These are phyloP conservation scores for Rhopalosiphum maidis DNA, from an alignment of 1,140 invertebrate genomes.

Conservation along the genomic window DNA sequence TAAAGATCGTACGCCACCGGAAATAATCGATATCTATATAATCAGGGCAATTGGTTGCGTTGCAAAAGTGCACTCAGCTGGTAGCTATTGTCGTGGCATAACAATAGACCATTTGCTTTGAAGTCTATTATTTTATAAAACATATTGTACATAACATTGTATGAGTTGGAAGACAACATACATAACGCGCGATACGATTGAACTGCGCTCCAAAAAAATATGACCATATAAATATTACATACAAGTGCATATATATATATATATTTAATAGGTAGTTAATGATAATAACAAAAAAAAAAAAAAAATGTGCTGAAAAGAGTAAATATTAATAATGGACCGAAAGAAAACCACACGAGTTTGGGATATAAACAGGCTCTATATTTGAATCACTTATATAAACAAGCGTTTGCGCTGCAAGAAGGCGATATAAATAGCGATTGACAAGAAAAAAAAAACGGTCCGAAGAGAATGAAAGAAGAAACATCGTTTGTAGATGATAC, in stretches of 20 bases:
- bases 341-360: neutral
- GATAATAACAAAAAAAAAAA: neutral
- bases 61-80: neutral
- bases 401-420: neutral
- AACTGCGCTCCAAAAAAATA: neutral
- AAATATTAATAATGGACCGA: neutral
- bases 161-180: neutral
- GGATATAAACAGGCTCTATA: neutral
- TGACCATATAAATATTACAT: neutral
- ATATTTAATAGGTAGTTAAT: neutral
- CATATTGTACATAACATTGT: too few species aligned
- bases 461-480: neutral
- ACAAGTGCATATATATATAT: too few species aligned
- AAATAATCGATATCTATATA: slow-evolving; percentile 31
- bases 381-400: neutral
- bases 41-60: slow-evolving; percentile 29
- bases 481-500: slow-evolving; percentile 15
- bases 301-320: neutral
- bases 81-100: neutral
- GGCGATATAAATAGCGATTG: neutral
- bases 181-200: neutral
- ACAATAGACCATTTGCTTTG: slow-evolving; percentile 26
- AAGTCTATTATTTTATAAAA: slow-evolving; percentile 27
- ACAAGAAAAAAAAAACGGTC: neutral
- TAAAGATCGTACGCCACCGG: slow-evolving; percentile 9